Conservation (phyloP, 2,797 vertebrate genomes). For the Neopelma chrysocephalum region DNA sequence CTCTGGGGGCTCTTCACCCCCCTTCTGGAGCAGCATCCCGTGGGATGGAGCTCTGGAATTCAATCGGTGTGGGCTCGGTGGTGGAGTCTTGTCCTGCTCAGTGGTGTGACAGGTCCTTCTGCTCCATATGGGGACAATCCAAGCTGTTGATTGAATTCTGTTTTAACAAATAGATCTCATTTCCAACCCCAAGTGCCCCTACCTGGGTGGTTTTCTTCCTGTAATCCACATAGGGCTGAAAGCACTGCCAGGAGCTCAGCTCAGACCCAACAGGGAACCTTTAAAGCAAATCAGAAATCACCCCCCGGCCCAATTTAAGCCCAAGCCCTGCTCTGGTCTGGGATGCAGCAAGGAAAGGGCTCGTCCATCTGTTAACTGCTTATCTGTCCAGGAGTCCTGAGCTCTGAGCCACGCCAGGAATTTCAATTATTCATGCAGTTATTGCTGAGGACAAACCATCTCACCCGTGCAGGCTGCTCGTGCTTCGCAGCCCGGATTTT, state of each 20-base stretch:
- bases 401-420: not conserved
- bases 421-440: slow-evolving; percentile 18
- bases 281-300: not conserved
- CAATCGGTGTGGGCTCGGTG: not conserved
- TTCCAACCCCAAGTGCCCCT: not conserved
- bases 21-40: not conserved
- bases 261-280: not conserved
- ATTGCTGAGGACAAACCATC: not conserved
- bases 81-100: not conserved
- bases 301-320: not conserved
- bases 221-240: not conserved
- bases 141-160: not conserved
- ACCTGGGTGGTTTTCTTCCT: not conserved
- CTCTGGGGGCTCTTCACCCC: not conserved
- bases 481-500: not conserved
- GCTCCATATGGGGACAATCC: rapidly evolving
- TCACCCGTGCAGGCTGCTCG: not conserved
- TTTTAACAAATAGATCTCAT: not conserved
- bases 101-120: not conserved
- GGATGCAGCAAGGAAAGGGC: not conserved
- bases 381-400: not conserved
- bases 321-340: not conserved
- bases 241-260: not conserved
- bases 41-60: not conserved
- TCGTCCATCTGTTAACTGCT: not conserved